These are phyloP conservation scores for Leptestheria dahalacensis DNA, from an alignment of 1,140 invertebrate genomes.

Conservation along the genomic window DNA sequence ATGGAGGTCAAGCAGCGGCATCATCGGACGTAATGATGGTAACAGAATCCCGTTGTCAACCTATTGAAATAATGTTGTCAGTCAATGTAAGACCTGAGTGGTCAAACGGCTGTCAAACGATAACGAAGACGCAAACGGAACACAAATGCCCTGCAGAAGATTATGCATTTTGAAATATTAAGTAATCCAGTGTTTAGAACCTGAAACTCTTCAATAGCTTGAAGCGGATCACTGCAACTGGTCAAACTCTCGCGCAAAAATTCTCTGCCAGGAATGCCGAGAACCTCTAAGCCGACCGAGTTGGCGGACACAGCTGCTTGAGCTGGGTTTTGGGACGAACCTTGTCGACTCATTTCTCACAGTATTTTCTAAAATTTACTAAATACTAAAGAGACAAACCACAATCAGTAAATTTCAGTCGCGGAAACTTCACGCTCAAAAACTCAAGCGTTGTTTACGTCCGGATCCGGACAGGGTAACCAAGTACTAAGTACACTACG, in stretches of 20 bases:
- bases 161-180: slow-evolving; percentile 3
- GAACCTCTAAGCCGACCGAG: slow-evolving; percentile 53
- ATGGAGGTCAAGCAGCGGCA: slow-evolving; percentile 85
- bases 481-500: no score
- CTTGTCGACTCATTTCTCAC: background rate
- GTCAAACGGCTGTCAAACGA: no score
- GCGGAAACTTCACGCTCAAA: no score
- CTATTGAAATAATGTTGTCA: no score
- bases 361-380: background rate
- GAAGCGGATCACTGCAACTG: slow-evolving; percentile 86
- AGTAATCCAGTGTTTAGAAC: slow-evolving; percentile 28
- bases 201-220: slow-evolving; percentile 96
- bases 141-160: background rate
- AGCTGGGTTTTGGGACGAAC: background rate
- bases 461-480: no score
- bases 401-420: no score
- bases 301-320: background rate
- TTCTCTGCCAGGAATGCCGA: slow-evolving; percentile 78
- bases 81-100: no score
- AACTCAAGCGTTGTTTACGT: background rate
- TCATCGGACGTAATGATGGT: slow-evolving; percentile 80
- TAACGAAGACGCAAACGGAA: background rate
- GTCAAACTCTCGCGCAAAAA: slow-evolving; percentile 81
- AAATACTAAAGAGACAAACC: no score
- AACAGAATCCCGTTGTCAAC: slow-evolving; percentile 84